Evolutionary conservation across 1,140 invertebrate species (phyloP).

Genomic region (Luehdorfia chinensis): DNA sequence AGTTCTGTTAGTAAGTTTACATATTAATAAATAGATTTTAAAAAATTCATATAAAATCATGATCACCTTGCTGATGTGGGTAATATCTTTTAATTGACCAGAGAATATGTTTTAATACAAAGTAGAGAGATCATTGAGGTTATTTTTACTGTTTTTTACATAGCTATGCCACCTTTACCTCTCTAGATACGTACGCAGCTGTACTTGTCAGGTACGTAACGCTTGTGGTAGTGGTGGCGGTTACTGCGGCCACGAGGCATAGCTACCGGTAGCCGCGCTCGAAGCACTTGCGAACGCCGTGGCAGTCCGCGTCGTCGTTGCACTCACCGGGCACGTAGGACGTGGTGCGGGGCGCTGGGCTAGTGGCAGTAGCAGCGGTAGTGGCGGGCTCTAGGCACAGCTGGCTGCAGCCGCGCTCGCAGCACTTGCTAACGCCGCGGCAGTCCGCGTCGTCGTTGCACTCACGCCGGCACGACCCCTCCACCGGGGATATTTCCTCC

Average conservation of each 20-base stretch:
- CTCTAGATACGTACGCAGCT: too few species aligned
- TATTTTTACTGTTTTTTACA: too few species aligned
- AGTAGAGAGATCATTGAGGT: too few species aligned
- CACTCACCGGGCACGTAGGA: conserved; percentile 29
- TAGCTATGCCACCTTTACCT: too few species aligned
- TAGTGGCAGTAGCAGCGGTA: conserved; percentile 28
- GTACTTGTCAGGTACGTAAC: too few species aligned
- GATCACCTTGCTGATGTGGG: too few species aligned
- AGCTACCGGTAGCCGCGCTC: conserved; percentile 84
- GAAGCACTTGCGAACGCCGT: conserved; percentile 88
- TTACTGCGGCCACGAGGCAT: conserved; percentile 80
- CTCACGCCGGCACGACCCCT: conserved; percentile 80
- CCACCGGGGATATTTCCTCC: conserved; percentile 42
- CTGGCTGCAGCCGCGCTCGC: conserved; percentile 85
- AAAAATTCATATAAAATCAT: too few species aligned
- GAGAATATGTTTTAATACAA: too few species aligned
- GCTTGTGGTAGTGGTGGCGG: conserved; percentile 40
- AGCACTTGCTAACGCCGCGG: conserved; percentile 87
- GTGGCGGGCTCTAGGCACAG: conserved; percentile 81
- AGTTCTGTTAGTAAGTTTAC: conserved; percentile 29
- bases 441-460: conserved; percentile 92
- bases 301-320: conserved; percentile 85
- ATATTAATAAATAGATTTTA: too few species aligned
- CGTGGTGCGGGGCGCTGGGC: conserved; percentile 39
- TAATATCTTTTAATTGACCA: too few species aligned